Evolutionary conservation across 2,113 vertebrate genomes (phyloP), one percentile per base, ranked within the genome.

Genomic region (Chamaetylas fuelleborni): DNA sequence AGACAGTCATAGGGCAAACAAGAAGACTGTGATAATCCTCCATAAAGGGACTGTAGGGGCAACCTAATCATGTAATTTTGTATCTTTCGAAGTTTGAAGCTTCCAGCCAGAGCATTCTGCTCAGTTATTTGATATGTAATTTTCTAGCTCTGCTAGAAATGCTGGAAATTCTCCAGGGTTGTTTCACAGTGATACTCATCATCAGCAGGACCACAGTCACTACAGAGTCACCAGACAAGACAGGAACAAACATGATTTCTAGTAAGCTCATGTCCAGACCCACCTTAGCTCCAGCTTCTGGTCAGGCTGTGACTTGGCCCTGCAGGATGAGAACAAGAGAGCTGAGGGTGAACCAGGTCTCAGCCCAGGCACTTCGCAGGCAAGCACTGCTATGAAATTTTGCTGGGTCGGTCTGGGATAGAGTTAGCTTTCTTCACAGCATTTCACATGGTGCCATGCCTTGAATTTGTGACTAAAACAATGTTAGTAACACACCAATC

Each of bases 1-100:
- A 90, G 53, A 65, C 33, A 85, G 28, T 19, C 15, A 40, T 1
- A 77, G 38, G 18, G 54, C n/a, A 90, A 79, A 47, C 0, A 6
- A 51, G 56, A 14, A 6, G 25, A 11, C 4, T 28, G 19, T 14
- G 47, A 60, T 25, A 74, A 79, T 45, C 12, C 11, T 13, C 50
- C 40, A 20, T 25, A 51, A 0, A 0, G 16, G 18, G 18, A 77
- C 48, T 6, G 1, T 19, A 58, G 23, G 51, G 54, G 29, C 33
- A 95, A 58, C 14, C 10, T 58, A 69, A 61, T 80, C 0, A 12
- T 28, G 6, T 43, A 6, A 81, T 62, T 87, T 84, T 36, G 2
- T 45, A 24, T 29, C 19, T 57, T 90, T 64, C 48, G 24, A 29
- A 6, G 5, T 71, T 78, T 73, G 74, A 83, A 65, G 17, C n/a